Percentiles rank a stretch among this genome's conserved stretches.
phyloP scores from a whole-genome alignment of 2,113 vertebrate species.

The Pandion haliaetus region DNA sequence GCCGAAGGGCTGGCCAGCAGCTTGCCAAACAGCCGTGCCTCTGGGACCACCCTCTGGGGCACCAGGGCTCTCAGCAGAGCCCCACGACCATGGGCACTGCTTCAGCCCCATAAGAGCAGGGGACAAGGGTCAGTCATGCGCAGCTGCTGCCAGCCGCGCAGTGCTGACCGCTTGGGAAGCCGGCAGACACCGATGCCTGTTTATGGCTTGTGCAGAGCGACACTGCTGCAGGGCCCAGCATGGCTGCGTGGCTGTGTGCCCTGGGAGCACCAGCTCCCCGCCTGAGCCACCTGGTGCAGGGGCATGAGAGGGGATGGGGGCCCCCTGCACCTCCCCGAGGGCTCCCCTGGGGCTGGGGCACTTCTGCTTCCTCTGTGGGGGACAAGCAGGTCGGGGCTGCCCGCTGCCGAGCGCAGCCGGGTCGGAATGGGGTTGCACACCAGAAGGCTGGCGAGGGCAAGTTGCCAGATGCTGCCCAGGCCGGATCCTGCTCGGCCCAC shows the following conservation, averaged over 20 bases:
- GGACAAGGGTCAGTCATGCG: fast-evolving
- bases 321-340: fast-evolving
- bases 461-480: neutral
- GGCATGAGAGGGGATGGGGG: neutral
- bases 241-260: fast-evolving
- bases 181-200: fast-evolving
- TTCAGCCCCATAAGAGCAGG: fast-evolving
- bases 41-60: neutral
- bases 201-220: neutral
- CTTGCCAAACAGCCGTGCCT: neutral
- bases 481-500: neutral
- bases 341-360: neutral
- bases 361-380: neutral
- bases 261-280: fast-evolving
- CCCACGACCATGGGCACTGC: fast-evolving
- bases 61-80: neutral
- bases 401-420: neutral
- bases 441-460: neutral
- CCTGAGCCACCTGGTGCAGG: fast-evolving
- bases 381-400: neutral
- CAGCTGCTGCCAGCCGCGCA: fast-evolving
- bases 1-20: neutral
- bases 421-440: fast-evolving
- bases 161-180: neutral
- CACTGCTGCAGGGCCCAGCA: neutral